Evolutionary conservation across 2,797 vertebrate species (phyloP).

Genomic region (Sebastiscus albofasciatus): DNA sequence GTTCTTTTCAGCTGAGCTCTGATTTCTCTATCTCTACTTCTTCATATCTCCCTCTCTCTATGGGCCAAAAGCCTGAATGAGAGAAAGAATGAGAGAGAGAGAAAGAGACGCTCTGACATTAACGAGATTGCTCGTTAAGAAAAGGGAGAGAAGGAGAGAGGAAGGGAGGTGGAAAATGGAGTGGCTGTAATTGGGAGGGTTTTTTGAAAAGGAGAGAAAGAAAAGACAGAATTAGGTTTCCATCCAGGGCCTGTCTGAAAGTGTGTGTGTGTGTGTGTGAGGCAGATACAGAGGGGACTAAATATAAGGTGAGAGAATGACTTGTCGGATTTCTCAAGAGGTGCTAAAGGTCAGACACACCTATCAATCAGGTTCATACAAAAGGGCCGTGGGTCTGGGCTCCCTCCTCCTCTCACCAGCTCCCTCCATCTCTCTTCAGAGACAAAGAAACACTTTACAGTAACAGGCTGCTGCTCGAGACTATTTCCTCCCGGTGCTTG

Average conservation of each 20-base stretch:
- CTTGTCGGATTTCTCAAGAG: slow-evolving; percentile 72
- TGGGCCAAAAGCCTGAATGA: slow-evolving; percentile 58
- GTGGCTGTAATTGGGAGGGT: slow-evolving; percentile 83
- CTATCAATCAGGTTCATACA: slow-evolving; percentile 73
- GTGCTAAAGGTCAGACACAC: slow-evolving; percentile 74
- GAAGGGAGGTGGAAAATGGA: slow-evolving; percentile 71
- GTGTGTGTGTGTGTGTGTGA: slow-evolving; percentile 39
- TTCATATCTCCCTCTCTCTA: slow-evolving; percentile 45
- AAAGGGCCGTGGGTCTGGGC: slow-evolving; percentile 17
- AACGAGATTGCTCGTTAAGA: slow-evolving; percentile 82
- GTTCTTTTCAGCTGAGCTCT: slow-evolving; percentile 60
- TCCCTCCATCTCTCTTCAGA: slow-evolving; percentile 33
- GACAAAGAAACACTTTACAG: slow-evolving; percentile 75
- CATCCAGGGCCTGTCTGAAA: slow-evolving; percentile 62
- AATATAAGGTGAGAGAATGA: slow-evolving; percentile 73
- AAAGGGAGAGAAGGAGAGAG: slow-evolving; percentile 41
- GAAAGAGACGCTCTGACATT: slow-evolving; percentile 70
- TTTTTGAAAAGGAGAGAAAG: slow-evolving; percentile 78
- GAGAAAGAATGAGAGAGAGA: slow-evolving; percentile 58
- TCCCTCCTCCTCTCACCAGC: not conserved
- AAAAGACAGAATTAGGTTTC: slow-evolving; percentile 84
- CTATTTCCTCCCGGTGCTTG: slow-evolving; percentile 49
- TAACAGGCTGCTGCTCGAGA: slow-evolving; percentile 63
- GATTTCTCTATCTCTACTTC: slow-evolving; percentile 61
- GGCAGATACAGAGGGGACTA: slow-evolving; percentile 46